A percentile compares a stretch with the other conserved stretches of the same genome.
These are phyloP conservation scores for Lasioglossum marginatum DNA, from an alignment of 2,888 invertebrate species.

Conservation along the genomic window DNA sequence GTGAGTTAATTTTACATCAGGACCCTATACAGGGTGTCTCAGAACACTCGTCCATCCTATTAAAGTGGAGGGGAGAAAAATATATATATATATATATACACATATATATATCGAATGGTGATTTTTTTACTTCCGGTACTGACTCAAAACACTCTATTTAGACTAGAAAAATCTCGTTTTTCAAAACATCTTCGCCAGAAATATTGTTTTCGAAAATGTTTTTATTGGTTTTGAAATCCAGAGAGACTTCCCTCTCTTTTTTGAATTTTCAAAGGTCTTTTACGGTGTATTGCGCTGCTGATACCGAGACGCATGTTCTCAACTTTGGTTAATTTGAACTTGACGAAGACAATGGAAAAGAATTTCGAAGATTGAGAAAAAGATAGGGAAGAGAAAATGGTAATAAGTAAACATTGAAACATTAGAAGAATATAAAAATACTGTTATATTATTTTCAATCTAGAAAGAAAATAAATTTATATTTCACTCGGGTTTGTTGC, in stretches of 20 bases:
- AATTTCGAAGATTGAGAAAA: neutral
- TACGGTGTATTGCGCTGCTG: neutral
- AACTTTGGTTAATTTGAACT: neutral
- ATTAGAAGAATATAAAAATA: too few species aligned
- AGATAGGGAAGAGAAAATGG: neutral
- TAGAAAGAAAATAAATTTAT: too few species aligned
- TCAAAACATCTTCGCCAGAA: neutral
- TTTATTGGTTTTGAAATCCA: neutral
- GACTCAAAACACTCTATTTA: neutral
- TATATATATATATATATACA: neutral
- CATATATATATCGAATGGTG: neutral
- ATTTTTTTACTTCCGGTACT: neutral
- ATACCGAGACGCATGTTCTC: neutral
- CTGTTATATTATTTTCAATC: too few species aligned
- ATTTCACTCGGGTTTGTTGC: too few species aligned
- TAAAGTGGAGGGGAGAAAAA: neutral
- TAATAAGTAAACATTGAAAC: too few species aligned
- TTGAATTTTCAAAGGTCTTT: neutral
- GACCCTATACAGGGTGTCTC: conserved; percentile 42
- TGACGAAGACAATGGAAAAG: neutral
- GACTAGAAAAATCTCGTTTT: neutral
- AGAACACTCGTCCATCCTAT: neutral
- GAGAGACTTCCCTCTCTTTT: neutral
- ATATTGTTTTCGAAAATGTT: neutral
- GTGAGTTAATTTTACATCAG: conserved; percentile 68